Evolutionary conservation across 2,888 invertebrate genomes (phyloP), one percentile per base, ranked within the genome.

Genomic region (Girardia tigrina): DNA sequence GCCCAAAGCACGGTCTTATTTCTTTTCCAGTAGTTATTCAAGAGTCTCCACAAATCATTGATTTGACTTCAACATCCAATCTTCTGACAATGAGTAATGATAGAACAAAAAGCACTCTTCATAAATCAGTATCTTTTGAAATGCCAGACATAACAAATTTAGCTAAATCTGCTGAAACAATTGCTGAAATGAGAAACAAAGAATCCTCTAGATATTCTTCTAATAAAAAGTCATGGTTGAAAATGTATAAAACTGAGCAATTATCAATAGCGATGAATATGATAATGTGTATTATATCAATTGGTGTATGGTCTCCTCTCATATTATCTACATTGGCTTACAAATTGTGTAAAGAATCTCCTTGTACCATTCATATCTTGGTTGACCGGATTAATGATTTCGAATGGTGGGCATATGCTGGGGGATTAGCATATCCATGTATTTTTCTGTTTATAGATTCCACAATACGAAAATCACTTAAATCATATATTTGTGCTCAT

Each of bases 331-430:
- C 74, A 28, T 42, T 76, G 14, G 56, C 70, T 36, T 75, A 76
- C 28, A 56, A 75, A n/a, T 28, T 76, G 1, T 76, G 76, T 26
- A 26, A 71, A 26, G 70, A 23, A 16, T 69, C 74, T 14, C 28
- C 69, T 23, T 75, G 75, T 56, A 42, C 69, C 20, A 26, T 70
- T 14, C 36, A 76, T 14, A 42, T 76, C 16, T 42, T 75, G 14
- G 28, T 29, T 26, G 28, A 69, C 1, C 42, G 74, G 28, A 29
- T 76, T 12, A 70, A 26, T 36, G 76, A 76, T 29, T 78, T 79
- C 73, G 78, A 79, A 72, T 79, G 79, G 79, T 29, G 78, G 42
- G 79, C 79, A 0, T 79, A 78, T 75, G 73, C 77, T 29, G 71
- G 77, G 4, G 77, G 77, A n/a, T 42, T 78, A 42, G 70, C 77